phyloP scores from a whole-genome alignment of 1,140 invertebrate species.

The Cydia amplana region DNA sequence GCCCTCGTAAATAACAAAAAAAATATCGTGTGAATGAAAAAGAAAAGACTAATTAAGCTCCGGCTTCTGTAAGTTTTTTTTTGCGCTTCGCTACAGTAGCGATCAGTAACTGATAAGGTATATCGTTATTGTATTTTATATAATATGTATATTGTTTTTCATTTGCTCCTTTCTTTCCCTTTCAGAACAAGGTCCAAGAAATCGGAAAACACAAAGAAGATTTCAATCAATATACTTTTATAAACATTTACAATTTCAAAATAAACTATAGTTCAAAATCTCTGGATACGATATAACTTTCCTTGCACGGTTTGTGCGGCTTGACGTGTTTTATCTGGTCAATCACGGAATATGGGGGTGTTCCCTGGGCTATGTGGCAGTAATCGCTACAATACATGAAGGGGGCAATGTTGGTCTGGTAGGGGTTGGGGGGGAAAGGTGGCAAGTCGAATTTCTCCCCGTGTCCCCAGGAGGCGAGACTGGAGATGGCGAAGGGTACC shows the following conservation, averaged over 20 bases:
- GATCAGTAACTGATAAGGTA: no score
- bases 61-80: no score
- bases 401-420: slow-evolving; percentile 66
- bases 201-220: slow-evolving; percentile 45
- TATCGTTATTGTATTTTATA: no score
- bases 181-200: background rate
- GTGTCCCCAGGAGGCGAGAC: slow-evolving; percentile 58
- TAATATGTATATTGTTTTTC: background rate
- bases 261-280: slow-evolving; percentile 43
- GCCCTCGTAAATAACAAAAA: no score
- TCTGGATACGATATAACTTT: slow-evolving; percentile 59
- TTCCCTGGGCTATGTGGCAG: slow-evolving; percentile 65
- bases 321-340: slow-evolving; percentile 55
- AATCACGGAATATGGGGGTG: slow-evolving; percentile 58
- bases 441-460: slow-evolving; percentile 61
- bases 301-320: slow-evolving; percentile 47
- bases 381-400: slow-evolving; percentile 76
- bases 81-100: no score
- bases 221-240: slow-evolving; percentile 28
- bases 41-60: no score
- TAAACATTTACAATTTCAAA: slow-evolving; percentile 18
- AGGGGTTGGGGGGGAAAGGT: slow-evolving; percentile 64
- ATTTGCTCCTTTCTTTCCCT: background rate
- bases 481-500: slow-evolving; percentile 54
- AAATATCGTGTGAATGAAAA: no score